These are phyloP conservation scores for Gymnorhina tibicen DNA, from an alignment of 2,113 vertebrate species.

Conservation along the genomic window DNA sequence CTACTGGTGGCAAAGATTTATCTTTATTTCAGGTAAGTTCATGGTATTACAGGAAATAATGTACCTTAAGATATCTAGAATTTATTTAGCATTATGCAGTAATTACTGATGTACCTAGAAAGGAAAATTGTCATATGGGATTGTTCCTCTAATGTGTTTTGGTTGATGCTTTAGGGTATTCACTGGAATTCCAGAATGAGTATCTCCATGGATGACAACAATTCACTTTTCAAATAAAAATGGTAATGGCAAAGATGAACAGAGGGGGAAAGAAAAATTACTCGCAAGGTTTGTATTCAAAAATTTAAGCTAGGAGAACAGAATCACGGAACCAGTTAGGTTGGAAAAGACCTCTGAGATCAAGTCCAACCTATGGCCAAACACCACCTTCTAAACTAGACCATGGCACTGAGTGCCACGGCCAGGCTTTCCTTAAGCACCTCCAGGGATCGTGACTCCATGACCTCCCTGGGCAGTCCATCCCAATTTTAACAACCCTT, in stretches of 20 bases:
- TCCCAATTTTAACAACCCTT: background rate
- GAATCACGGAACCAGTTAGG: background rate
- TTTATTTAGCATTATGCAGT: background rate
- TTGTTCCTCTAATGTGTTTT: background rate
- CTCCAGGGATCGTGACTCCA: background rate
- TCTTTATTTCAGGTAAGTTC: background rate
- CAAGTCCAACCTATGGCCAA: background rate
- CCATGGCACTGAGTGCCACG: fast-evolving
- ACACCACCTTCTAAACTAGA: background rate
- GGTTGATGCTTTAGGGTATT: background rate
- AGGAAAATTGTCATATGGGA: background rate
- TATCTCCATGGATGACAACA: background rate
- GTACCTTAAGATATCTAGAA: background rate
- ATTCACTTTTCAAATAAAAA: background rate
- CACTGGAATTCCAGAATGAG: background rate
- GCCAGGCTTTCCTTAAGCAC: background rate
- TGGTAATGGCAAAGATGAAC: background rate
- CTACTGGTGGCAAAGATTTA: background rate
- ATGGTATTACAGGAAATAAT: background rate
- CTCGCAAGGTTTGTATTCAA: background rate
- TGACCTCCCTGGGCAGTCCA: background rate
- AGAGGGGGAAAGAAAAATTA: background rate
- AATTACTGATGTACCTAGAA: background rate
- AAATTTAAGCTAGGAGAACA: background rate
- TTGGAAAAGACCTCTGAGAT: background rate